A percentile compares a stretch with the other conserved stretches of the same genome.
Evolutionary conservation across 2,888 invertebrate genomes (phyloP).

Genomic region (Ellobium chinense): DNA sequence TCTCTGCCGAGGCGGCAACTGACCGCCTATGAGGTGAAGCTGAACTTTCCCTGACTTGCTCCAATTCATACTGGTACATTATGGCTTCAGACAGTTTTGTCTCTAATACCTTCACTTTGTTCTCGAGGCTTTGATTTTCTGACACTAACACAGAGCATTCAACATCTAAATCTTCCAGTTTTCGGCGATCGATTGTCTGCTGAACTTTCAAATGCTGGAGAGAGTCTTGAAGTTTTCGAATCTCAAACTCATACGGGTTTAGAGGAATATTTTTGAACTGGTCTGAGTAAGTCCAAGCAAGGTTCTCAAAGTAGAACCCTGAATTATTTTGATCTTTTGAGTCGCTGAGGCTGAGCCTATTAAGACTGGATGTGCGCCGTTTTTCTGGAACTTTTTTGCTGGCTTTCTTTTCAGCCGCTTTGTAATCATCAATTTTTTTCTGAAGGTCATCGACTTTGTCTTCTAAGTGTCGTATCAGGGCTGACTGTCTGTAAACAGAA

Average conservation of each 20-base stretch:
- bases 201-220: slow-evolving; percentile 71
- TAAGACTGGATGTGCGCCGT: slow-evolving; percentile 66
- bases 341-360: slow-evolving; percentile 51
- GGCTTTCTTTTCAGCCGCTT: slow-evolving; percentile 56
- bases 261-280: slow-evolving; percentile 69
- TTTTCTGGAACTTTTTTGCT: slow-evolving; percentile 66
- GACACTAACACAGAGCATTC: slow-evolving; percentile 67
- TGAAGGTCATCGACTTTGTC: slow-evolving; percentile 90
- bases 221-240: slow-evolving; percentile 69
- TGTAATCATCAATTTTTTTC: slow-evolving; percentile 87
- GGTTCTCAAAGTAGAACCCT: slow-evolving; percentile 66
- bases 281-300: slow-evolving; percentile 67
- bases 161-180: slow-evolving; percentile 68
- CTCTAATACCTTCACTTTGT: slow-evolving; percentile 57
- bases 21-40: slow-evolving; percentile 54
- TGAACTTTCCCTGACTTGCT: slow-evolving; percentile 60
- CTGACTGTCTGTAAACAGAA: slow-evolving; percentile 56
- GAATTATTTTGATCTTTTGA: slow-evolving; percentile 32
- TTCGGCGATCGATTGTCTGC: slow-evolving; percentile 68
- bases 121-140: slow-evolving; percentile 70
- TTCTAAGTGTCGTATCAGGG: slow-evolving; percentile 89
- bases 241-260: slow-evolving; percentile 71
- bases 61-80: slow-evolving; percentile 55
- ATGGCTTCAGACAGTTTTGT: slow-evolving; percentile 51
- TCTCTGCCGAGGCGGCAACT: not conserved